These are phyloP conservation scores for Sorex araneus DNA, from an alignment of 2,113 vertebrate genomes.

Conservation along the genomic window DNA sequence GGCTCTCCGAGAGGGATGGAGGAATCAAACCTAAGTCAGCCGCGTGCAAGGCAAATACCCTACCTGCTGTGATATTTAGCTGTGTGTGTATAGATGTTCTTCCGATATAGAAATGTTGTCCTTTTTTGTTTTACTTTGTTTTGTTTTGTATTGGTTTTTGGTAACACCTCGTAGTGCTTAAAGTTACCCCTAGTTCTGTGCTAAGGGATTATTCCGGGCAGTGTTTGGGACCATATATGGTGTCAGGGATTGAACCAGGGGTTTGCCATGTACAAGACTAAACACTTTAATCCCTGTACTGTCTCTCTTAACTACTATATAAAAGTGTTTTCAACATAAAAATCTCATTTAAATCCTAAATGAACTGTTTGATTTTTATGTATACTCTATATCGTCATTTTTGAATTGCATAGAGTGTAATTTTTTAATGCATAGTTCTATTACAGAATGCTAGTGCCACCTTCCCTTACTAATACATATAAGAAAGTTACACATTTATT, in stretches of 20 bases:
- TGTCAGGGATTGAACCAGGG: background rate
- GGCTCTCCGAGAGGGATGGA: no score
- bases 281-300: background rate
- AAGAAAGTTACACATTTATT: no score
- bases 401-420: slow-evolving; percentile 35
- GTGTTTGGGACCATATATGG: background rate
- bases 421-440: background rate
- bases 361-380: slow-evolving; percentile 38
- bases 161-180: background rate
- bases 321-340: slow-evolving; percentile 44
- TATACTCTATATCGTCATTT: slow-evolving; percentile 1
- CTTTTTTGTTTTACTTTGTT: background rate
- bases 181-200: no score
- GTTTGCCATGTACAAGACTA: background rate
- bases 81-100: background rate
- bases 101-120: no score
- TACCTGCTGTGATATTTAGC: no score
- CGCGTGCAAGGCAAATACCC: no score
- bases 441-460: background rate
- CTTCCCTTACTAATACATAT: no score
- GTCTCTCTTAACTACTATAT: background rate
- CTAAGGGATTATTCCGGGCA: no score
- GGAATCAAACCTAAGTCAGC: no score
- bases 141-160: background rate
- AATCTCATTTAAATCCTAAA: slow-evolving; percentile 23